Conservation (phyloP, 2,797 vertebrate genomes). For the Vultur gryphus region DNA sequence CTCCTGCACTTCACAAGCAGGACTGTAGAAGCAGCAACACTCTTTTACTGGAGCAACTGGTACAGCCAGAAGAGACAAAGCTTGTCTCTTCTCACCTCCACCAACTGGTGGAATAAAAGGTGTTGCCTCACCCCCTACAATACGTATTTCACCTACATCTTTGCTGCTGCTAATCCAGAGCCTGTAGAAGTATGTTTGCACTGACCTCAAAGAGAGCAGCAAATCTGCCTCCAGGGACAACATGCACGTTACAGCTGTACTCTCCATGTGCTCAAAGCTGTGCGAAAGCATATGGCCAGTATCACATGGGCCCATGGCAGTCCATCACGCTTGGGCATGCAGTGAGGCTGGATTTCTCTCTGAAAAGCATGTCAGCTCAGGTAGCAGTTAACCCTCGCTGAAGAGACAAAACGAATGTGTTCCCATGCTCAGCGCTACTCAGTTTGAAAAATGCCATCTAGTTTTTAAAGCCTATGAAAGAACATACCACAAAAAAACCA, state of each 20-base stretch:
- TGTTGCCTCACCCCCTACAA: not conserved
- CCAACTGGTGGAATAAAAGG: not conserved
- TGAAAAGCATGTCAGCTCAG: not conserved
- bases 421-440: not conserved
- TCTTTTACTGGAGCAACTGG: not conserved
- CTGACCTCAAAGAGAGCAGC: not conserved
- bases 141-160: not conserved
- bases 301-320: not conserved
- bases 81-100: not conserved
- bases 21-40: not conserved
- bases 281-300: not conserved
- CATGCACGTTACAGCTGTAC: rapidly evolving
- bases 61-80: not conserved
- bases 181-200: not conserved
- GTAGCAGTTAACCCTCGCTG: not conserved
- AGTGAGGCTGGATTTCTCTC: not conserved
- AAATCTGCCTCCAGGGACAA: not conserved
- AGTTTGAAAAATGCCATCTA: not conserved
- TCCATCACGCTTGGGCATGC: rapidly evolving
- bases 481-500: not conserved
- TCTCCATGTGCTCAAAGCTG: not conserved
- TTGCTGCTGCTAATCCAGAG: not conserved
- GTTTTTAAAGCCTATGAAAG: not conserved
- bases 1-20: not conserved
- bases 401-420: not conserved